phyloP scores from a whole-genome alignment of 2,113 vertebrate genomes.

The Myocastor coypus region DNA sequence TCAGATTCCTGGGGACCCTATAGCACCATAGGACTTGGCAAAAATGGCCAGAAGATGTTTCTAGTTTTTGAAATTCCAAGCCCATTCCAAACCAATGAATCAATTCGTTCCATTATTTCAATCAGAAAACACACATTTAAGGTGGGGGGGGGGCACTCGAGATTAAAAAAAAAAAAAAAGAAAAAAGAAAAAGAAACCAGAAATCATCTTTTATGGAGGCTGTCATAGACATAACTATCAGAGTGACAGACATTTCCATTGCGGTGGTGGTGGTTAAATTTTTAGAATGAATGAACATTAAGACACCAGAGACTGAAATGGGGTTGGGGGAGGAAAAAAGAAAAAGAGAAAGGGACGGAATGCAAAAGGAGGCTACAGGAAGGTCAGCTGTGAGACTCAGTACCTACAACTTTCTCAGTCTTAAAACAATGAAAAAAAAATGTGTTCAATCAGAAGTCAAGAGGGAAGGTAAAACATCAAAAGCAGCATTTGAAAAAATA shows the following conservation, averaged over 20 bases:
- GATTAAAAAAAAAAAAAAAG: conserved; percentile 50
- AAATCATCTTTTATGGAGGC: conserved; percentile 42
- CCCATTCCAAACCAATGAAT: conserved; percentile 62
- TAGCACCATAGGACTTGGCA: conserved; percentile 64
- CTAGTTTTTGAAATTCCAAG: conserved; percentile 44
- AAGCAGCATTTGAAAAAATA: conserved; percentile 20
- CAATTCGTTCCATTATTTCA: conserved; percentile 65
- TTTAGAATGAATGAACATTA: neutral
- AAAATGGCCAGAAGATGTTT: conserved; percentile 62
- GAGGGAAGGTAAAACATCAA: neutral
- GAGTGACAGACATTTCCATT: neutral
- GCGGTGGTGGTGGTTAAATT: neutral
- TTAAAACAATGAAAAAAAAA: conserved; percentile 42
- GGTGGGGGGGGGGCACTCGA: neutral
- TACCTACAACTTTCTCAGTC: neutral
- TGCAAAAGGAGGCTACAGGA: neutral
- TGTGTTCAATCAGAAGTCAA: conserved; percentile 35
- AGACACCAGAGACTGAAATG: neutral
- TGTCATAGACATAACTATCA: conserved; percentile 35
- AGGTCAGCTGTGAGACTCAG: neutral
- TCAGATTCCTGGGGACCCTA: conserved; percentile 74
- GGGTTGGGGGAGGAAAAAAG: neutral
- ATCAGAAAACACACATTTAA: conserved; percentile 36
- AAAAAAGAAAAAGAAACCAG: conserved; percentile 66
- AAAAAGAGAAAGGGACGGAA: neutral